phyloP scores from a whole-genome alignment of 2,113 vertebrate genomes.

The Tetraodon nigroviridis region DNA sequence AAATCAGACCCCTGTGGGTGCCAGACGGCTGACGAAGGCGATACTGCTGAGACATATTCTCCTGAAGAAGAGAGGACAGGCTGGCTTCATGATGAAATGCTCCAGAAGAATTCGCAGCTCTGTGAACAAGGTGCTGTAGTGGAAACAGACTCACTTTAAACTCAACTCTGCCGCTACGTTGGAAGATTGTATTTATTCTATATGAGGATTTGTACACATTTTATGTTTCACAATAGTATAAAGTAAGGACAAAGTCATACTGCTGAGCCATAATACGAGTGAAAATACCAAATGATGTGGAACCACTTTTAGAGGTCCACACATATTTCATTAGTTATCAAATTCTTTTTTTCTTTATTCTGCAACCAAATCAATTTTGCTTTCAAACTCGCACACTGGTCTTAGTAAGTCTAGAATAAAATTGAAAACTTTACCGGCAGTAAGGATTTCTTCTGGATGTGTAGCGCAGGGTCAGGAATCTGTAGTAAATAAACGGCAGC shows the following conservation, averaged over 20 bases:
- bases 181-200: not conserved
- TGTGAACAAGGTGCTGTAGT: constrained; percentile 86
- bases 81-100: constrained; percentile 95
- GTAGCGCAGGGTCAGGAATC: constrained; percentile 94
- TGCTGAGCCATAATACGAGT: too few species aligned
- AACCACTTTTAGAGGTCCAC: too few species aligned
- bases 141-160: constrained; percentile 7
- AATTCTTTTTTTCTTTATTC: not conserved
- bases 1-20: constrained; percentile 86
- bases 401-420: not conserved
- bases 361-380: not conserved
- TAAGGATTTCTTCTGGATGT: constrained; percentile 96
- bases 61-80: constrained; percentile 90
- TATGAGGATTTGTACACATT: not conserved
- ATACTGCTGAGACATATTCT: constrained; percentile 94
- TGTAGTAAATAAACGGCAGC: constrained; percentile 96
- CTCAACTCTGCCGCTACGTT: not conserved
- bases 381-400: not conserved
- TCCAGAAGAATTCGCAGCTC: constrained; percentile 93
- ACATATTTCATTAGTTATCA: too few species aligned
- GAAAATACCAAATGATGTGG: too few species aligned
- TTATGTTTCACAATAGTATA: too few species aligned
- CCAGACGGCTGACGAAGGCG: constrained; percentile 94
- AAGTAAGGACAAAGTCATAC: too few species aligned
- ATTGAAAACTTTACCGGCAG: constrained; percentile 82